phyloP scores from a whole-genome alignment of 2,113 vertebrate genomes.

The Clupea harengus region DNA sequence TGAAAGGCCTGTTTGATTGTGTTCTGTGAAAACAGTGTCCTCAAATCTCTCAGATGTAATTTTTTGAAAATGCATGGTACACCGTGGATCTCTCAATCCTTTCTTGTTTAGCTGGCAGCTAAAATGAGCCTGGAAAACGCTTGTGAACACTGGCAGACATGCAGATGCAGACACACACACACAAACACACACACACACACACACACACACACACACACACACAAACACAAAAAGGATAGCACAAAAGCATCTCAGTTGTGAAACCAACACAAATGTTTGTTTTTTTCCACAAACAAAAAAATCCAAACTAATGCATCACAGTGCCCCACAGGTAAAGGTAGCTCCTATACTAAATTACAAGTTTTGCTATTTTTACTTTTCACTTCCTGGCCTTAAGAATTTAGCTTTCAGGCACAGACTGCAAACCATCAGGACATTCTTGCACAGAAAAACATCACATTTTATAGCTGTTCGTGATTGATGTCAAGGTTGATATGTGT shows the following conservation, averaged over 20 bases:
- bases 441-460: no score
- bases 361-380: no score
- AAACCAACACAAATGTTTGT: conserved; percentile 3
- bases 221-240: background rate
- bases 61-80: background rate
- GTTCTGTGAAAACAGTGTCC: background rate
- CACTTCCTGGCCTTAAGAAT: no score
- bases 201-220: background rate
- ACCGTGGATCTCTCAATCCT: background rate
- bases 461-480: no score
- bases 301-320: no score
- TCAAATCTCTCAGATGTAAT: background rate
- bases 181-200: background rate
- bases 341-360: no score
- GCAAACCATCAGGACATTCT: no score
- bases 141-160: background rate
- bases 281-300: no score
- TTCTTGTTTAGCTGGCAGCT: background rate
- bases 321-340: no score
- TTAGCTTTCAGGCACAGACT: no score
- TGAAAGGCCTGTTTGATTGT: conserved; percentile 29
- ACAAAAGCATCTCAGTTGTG: background rate
- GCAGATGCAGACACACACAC: background rate
- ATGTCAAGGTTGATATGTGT: no score
- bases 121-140: background rate